Conservation (phyloP, 2,888 invertebrate genomes). For the Neoscelio sp. region DNA sequence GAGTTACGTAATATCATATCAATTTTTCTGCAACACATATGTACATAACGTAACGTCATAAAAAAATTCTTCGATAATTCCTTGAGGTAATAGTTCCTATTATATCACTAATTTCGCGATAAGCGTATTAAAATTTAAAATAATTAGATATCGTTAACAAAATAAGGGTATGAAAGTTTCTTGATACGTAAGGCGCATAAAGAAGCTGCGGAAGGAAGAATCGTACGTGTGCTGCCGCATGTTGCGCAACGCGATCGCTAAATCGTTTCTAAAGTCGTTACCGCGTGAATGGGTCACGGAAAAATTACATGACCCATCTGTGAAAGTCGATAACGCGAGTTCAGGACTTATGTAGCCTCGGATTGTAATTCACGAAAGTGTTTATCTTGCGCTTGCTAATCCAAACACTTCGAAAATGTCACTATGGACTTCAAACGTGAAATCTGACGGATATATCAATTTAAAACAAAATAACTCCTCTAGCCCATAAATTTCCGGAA, state of each 20-base stretch:
- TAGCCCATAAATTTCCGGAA: too few relatives aligned
- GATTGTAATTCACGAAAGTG: conserved; percentile 40
- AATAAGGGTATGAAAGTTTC: conserved; percentile 43
- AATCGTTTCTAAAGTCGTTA: conserved; percentile 43
- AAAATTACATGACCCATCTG: conserved; percentile 67
- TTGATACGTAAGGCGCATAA: conserved; percentile 12
- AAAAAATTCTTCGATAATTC: conserved; percentile 35
- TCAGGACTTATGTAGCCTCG: conserved; percentile 10
- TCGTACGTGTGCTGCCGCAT: conserved; percentile 18
- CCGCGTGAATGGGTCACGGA: conserved; percentile 62
- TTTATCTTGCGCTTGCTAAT: conserved; percentile 46
- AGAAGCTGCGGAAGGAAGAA: conserved; percentile 67
- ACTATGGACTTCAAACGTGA: not conserved
- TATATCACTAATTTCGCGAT: conserved; percentile 52
- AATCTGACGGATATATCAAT: conserved; percentile 9
- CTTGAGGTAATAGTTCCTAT: conserved; percentile 47
- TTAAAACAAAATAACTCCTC: too few relatives aligned
- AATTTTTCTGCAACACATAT: conserved; percentile 44
- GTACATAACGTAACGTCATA: conserved; percentile 52
- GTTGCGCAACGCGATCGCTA: conserved; percentile 50
- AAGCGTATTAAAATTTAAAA: conserved; percentile 43
- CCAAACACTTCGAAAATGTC: conserved; percentile 16
- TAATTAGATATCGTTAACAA: conserved; percentile 48
- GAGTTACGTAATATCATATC: conserved; percentile 27
- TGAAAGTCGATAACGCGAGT: conserved; percentile 64